phyloP scores from a whole-genome alignment of 2,113 vertebrate species.

The Myiopsitta monachus region DNA sequence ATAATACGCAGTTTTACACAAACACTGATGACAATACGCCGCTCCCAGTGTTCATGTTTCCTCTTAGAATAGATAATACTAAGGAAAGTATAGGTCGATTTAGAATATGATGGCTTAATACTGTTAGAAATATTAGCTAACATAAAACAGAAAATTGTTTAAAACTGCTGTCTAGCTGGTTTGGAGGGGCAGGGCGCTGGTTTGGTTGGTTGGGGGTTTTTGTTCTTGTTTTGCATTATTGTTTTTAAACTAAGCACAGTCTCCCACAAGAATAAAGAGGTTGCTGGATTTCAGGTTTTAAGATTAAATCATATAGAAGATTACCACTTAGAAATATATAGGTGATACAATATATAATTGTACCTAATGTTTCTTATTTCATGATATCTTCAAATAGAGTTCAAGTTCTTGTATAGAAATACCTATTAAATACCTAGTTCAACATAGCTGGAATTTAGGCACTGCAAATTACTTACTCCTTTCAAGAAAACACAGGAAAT shows the following conservation, averaged over 20 bases:
- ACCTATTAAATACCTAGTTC: neutral
- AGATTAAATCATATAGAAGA: neutral
- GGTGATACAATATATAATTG: neutral
- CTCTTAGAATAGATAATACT: neutral
- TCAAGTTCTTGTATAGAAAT: neutral
- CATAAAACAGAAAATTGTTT: neutral
- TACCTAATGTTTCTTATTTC: neutral
- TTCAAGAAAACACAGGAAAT: neutral
- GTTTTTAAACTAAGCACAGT: neutral
- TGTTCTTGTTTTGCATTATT: neutral
- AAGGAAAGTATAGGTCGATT: neutral
- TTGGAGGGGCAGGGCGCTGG: neutral
- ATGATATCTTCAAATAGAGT: neutral
- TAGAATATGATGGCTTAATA: neutral
- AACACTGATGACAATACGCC: neutral
- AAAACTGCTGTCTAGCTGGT: neutral
- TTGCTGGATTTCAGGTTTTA: neutral
- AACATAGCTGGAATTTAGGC: neutral
- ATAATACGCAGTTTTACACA: fast-evolving
- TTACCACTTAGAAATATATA: neutral
- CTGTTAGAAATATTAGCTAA: neutral
- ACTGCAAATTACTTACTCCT: neutral
- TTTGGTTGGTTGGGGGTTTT: neutral
- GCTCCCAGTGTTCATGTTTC: neutral
- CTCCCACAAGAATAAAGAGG: neutral